phyloP scores from a whole-genome alignment of 2,888 invertebrate genomes.

The Alentia gelatinosa region DNA sequence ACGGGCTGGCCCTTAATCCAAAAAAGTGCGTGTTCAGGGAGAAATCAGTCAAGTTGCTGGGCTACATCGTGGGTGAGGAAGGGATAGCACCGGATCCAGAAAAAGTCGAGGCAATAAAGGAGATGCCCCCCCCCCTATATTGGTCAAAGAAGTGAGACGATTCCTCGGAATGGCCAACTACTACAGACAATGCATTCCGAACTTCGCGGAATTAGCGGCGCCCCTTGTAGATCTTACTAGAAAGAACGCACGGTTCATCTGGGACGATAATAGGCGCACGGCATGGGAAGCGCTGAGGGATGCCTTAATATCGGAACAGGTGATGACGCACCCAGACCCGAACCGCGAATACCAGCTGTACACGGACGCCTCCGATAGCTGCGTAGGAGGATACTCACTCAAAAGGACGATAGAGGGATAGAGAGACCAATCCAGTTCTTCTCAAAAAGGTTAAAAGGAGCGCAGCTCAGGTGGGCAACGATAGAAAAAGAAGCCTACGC shows the following conservation, averaged over 20 bases:
- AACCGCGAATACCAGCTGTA: slow-evolving; percentile 15
- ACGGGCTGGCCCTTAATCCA: slow-evolving; percentile 58
- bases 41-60: slow-evolving; percentile 56
- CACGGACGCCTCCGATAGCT: background rate
- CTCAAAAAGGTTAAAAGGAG: background rate
- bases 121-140: slow-evolving; percentile 45
- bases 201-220: slow-evolving; percentile 48
- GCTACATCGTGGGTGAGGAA: slow-evolving; percentile 52
- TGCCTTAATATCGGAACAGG: background rate
- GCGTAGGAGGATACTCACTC: slow-evolving; percentile 35
- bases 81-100: slow-evolving; percentile 60
- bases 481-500: slow-evolving; percentile 48
- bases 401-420: background rate
- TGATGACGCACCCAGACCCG: background rate
- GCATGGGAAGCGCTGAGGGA: slow-evolving; percentile 25
- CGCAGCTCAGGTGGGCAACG: background rate
- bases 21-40: slow-evolving; percentile 59
- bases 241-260: background rate
- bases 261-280: background rate
- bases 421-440: slow-evolving; percentile 32
- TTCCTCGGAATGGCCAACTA: slow-evolving; percentile 56
- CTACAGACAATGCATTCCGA: slow-evolving; percentile 44
- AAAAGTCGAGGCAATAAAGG: slow-evolving; percentile 54
- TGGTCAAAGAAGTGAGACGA: background rate
- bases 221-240: slow-evolving; percentile 19